Base-by-base conservation (phyloP, 2,888 invertebrate genomes). In the Rhimphoctona megacephalus region DNA sequence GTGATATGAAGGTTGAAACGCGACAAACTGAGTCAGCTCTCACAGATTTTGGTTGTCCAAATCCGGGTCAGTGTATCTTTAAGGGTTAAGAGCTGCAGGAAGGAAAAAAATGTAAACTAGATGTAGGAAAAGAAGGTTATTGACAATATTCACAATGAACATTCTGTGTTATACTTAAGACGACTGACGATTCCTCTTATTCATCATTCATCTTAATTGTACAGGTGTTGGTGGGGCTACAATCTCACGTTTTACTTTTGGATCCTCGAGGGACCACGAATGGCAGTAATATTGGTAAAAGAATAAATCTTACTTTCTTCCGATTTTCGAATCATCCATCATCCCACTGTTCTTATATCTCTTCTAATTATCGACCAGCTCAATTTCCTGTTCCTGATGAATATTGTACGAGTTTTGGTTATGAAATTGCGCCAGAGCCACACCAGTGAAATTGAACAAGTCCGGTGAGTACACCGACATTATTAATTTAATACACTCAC, bases 201-300 rank as follows among this genome's bases (percentile, higher is more conserved):
- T 14, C 43, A 43, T 11, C 43, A 43, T 43, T 43, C 14, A 14
- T 43, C 43, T 43, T 11, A 11, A 43, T 14, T 43, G 14, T 11
- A 54, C 92, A 96, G 96, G 85, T 97, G 98, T 92, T 98, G 98
- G 97, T 97, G 96, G 95, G 97, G 97, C 6, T 98, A 98, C 93
- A 98, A 98, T 92, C 96, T 98, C 88, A 95, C 96, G 9, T 94
- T 95, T 0, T 96, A 97, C 90, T 98, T 98, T 93, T 99, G 98
- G 98, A 97, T 99, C 89, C 95, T 98, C 39, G 98, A 99, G 94
- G 98, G 97, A 33, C 98, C 98, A 0, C 95, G 99, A 77, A 95
- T 97, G 84, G 96, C 96, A 2, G 96, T 98, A 33, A 97, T 99
- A 89, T 92, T 97, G 95, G 98, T 98, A 95, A 96, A 96, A 49